Conservation (phyloP, 2,888 invertebrate species). For the Bombylius discolor region DNA sequence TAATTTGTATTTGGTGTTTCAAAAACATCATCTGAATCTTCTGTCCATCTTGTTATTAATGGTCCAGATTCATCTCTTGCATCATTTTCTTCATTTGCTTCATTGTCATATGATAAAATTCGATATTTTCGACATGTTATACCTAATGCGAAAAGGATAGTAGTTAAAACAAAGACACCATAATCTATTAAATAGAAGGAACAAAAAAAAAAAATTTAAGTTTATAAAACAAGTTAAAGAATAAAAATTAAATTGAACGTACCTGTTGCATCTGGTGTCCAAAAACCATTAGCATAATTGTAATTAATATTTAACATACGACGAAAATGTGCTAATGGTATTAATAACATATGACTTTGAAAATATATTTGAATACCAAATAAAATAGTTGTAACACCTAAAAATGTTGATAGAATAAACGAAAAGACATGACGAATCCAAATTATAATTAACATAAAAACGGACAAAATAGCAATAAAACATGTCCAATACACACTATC, state of each 20-base stretch:
- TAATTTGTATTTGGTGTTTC: constrained; percentile 16
- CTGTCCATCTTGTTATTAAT: constrained; percentile 4
- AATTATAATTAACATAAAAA: not conserved
- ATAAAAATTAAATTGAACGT: not conserved
- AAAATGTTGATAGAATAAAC: not conserved
- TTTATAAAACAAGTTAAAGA: not conserved
- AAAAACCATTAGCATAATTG: not conserved
- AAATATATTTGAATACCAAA: not conserved
- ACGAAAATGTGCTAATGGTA: not conserved
- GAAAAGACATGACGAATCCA: not conserved
- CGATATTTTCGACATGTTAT: not conserved
- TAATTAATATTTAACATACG: not conserved
- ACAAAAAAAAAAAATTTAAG: not conserved
- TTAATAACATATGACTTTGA: not conserved
- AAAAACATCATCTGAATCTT: constrained; percentile 9
- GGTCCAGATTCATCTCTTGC: not conserved
- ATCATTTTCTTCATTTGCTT: not conserved
- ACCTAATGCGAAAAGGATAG: not conserved
- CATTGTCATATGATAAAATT: not conserved
- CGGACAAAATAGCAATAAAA: not conserved
- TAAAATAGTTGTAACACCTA: not conserved
- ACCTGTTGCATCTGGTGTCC: not conserved
- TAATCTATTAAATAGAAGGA: not conserved
- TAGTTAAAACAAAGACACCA: not conserved
- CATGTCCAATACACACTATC: not conserved